phyloP scores from a whole-genome alignment of 2,888 invertebrate species.

The Pristionchus arcanus region DNA sequence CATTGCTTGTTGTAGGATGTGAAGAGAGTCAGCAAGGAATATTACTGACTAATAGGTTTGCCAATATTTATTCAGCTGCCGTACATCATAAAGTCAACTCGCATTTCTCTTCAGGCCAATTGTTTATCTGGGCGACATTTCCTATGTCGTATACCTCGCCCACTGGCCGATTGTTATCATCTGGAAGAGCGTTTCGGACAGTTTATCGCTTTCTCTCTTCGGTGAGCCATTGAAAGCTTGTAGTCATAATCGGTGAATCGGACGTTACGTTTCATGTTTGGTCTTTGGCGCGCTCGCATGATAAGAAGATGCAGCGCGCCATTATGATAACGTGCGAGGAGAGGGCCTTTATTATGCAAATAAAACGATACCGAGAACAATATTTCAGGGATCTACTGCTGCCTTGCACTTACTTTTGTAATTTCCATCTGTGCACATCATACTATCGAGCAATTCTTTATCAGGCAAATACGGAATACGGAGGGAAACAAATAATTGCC shows the following conservation, averaged over 20 bases:
- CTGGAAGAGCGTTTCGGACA: neutral
- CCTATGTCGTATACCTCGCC: neutral
- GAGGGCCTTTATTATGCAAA: too few relatives aligned
- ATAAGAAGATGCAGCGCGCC: too few relatives aligned
- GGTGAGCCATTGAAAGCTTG: neutral
- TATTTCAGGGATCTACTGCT: constrained; percentile 25
- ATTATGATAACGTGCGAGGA: too few relatives aligned
- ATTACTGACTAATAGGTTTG: neutral
- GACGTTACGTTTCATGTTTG: too few relatives aligned
- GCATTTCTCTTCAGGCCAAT: neutral
- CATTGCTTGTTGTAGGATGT: too few relatives aligned
- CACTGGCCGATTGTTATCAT: neutral
- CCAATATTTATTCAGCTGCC: too few relatives aligned
- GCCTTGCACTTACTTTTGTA: neutral
- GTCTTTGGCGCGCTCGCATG: too few relatives aligned
- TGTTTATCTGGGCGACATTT: neutral
- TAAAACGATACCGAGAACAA: too few relatives aligned
- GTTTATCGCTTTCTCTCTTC: neutral
- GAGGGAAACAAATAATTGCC: neutral
- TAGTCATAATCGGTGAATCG: too few relatives aligned
- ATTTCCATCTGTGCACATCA: constrained; percentile 11
- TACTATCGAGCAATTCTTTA: constrained; percentile 26
- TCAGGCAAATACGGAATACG: neutral
- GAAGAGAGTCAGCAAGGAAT: too few relatives aligned
- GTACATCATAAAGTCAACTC: too few relatives aligned